phyloP scores from a whole-genome alignment of 2,797 vertebrate species.

The Onychomys leucogaster region DNA sequence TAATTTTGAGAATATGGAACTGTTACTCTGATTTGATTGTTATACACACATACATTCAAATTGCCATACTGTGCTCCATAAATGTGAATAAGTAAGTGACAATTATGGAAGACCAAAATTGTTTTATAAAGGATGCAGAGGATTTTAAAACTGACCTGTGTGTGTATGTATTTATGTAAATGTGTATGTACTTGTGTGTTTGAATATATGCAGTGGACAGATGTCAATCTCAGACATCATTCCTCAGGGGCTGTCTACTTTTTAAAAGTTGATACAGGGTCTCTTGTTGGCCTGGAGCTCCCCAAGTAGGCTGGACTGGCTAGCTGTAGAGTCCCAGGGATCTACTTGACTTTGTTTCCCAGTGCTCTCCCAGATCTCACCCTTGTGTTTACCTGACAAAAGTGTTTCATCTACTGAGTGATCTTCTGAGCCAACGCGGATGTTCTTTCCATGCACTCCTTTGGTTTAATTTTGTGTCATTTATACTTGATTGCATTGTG shows the following conservation, averaged over 20 bases:
- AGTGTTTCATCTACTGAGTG: background rate
- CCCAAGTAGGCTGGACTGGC: background rate
- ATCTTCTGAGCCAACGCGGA: background rate
- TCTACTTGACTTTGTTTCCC: background rate
- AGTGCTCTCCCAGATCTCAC: background rate
- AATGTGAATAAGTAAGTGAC: background rate
- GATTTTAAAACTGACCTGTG: background rate
- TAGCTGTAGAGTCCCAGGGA: background rate
- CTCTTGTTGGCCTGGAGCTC: background rate
- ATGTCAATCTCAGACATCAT: background rate
- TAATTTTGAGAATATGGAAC: background rate
- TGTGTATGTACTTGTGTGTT: background rate
- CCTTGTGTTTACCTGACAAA: background rate
- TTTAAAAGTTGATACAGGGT: background rate
- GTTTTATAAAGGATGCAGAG: background rate
- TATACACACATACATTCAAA: background rate
- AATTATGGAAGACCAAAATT: background rate
- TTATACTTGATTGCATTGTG: background rate
- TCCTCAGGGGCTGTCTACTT: background rate
- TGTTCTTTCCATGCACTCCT: background rate
- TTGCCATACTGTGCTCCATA: background rate
- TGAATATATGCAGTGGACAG: background rate
- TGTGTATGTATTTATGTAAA: background rate
- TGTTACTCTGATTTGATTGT: background rate
- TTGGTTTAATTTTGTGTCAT: constrained; percentile 15